A percentile compares a stretch with the other conserved stretches of the same genome.
Evolutionary conservation across 1,140 invertebrate species (phyloP).

Genomic region (Dinothrombium tinctorium): DNA sequence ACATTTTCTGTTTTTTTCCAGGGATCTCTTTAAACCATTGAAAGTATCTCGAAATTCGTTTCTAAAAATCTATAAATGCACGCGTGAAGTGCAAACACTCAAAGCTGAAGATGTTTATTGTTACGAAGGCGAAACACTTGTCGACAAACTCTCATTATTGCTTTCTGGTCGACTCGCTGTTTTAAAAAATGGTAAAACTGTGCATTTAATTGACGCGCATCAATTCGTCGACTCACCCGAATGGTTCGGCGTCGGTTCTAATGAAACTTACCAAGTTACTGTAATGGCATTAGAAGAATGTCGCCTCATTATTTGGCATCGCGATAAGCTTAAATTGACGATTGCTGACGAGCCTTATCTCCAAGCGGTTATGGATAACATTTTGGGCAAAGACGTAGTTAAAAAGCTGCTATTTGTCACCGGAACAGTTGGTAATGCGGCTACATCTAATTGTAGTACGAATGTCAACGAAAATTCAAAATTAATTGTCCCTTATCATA

Average conservation of each 20-base stretch:
- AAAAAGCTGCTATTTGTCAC: conserved; percentile 65
- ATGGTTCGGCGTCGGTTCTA: conserved; percentile 69
- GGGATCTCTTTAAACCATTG: conserved; percentile 52
- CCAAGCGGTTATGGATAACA: conserved; percentile 58
- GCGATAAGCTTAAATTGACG: conserved; percentile 41
- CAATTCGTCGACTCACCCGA: conserved; percentile 80
- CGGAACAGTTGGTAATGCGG: conserved; percentile 12
- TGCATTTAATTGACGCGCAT: conserved; percentile 64
- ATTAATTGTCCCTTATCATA: conserved; percentile 7
- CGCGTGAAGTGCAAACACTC: conserved; percentile 46
- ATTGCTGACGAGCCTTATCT: conserved; percentile 61
- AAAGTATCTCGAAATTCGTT: conserved; percentile 55
- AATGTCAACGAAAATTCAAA: conserved; percentile 12
- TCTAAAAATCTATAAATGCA: conserved; percentile 48
- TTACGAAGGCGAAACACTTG: conserved; percentile 63
- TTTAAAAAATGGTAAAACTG: conserved; percentile 52
- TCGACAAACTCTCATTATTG: conserved; percentile 59
- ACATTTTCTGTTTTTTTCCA: conserved; percentile 7
- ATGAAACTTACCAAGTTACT: conserved; percentile 68
- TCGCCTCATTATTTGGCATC: conserved; percentile 57
- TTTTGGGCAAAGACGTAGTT: conserved; percentile 63
- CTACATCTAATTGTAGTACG: conserved; percentile 5
- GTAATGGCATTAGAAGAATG: conserved; percentile 69
- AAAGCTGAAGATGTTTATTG: conserved; percentile 66
- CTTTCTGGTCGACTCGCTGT: conserved; percentile 66